Conservation (phyloP, 1,140 invertebrate species). For the Brachionus asplanchnoidis region DNA sequence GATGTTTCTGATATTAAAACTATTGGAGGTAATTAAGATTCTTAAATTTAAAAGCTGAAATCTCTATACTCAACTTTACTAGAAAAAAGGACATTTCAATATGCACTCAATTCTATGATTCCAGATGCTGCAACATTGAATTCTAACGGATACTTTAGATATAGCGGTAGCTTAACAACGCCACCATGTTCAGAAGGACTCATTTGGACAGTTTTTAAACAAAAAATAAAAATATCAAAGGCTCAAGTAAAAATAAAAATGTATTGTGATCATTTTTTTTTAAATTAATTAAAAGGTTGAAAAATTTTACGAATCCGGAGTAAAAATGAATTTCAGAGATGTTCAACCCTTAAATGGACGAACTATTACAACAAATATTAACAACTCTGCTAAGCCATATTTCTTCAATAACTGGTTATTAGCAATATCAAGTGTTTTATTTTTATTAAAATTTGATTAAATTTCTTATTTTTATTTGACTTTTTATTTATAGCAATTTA, state of each 20-base stretch:
- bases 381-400: not conserved
- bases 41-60: not conserved
- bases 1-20: not conserved
- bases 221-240: constrained; percentile 54
- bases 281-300: not conserved
- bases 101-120: not conserved
- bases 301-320: not conserved
- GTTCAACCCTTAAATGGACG: not conserved
- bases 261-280: not conserved
- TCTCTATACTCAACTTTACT: not conserved
- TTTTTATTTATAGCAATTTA: no score
- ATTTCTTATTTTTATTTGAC: not conserved
- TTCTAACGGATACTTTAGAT: constrained; percentile 61
- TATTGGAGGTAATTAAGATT: not conserved
- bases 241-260: not conserved
- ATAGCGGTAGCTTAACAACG: constrained; percentile 79
- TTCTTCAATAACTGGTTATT: not conserved
- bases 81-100: not conserved
- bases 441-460: not conserved
- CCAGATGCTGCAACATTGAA: not conserved
- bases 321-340: not conserved
- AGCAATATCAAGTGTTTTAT: not conserved
- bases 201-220: constrained; percentile 76
- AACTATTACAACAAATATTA: not conserved
- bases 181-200: constrained; percentile 81